phyloP scores from a whole-genome alignment of 2,797 vertebrate genomes.

The Falco naumanni region DNA sequence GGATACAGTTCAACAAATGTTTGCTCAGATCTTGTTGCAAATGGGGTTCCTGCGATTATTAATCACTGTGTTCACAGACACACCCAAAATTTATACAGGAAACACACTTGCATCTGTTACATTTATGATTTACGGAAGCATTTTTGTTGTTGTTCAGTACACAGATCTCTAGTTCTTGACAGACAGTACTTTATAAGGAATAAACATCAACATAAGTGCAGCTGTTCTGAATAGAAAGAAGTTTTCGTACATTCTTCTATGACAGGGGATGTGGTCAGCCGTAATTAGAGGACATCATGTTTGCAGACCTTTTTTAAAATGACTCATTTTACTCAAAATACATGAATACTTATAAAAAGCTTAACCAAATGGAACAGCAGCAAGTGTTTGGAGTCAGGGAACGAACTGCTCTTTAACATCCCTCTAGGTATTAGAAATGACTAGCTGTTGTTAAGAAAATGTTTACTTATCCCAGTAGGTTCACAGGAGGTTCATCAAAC shows the following conservation, averaged over 20 bases:
- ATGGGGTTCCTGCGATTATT: not conserved
- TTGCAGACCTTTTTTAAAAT: not conserved
- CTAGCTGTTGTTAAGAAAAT: not conserved
- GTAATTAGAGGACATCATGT: not conserved
- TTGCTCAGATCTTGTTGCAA: not conserved
- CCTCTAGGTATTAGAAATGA: not conserved
- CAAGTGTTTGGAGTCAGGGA: not conserved
- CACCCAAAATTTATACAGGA: not conserved
- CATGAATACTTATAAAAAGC: not conserved
- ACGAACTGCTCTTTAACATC: not conserved
- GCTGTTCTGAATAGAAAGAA: not conserved
- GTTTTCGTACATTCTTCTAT: not conserved
- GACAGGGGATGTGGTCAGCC: not conserved
- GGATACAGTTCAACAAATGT: not conserved
- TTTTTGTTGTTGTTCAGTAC: not conserved
- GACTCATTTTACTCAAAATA: slow-evolving; percentile 49
- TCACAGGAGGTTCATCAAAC: not conserved
- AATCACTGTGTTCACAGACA: not conserved
- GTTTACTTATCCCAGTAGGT: not conserved
- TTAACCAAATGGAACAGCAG: slow-evolving; percentile 3
- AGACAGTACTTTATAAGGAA: not conserved
- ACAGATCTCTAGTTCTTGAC: not conserved
- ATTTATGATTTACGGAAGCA: not conserved
- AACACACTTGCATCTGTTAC: not conserved
- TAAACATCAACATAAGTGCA: not conserved